Evolutionary conservation across 2,888 invertebrate species (phyloP), one percentile per base, ranked within the genome.

Genomic region (Colostygia pectinataria): DNA sequence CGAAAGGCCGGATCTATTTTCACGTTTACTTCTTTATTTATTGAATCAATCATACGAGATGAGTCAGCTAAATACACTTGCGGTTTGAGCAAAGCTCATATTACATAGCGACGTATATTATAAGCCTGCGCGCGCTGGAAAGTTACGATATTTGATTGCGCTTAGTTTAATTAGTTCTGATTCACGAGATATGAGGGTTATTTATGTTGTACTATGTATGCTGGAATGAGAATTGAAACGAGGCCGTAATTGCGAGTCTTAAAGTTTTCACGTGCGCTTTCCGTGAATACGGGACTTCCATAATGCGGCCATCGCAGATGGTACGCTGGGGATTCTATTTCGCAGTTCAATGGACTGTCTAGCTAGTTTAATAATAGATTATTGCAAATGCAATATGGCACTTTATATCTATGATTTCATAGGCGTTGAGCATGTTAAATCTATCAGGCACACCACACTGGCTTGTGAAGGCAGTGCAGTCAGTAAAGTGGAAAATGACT

Each of bases 121-220:
- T 37, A 31, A 42, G 23, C 28, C 31, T 34, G 43, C 42, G 46
- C 47, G 23, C 50, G 40, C 39, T 46, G 55, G 48, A 53, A 61
- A 59, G 55, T 58, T 59, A 52, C 43, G 24, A 50, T 57, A 61
- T 66, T 68, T 62, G 61, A 66, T 63, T 66, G 65, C 60, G 61
- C 59, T 64, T 61, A 53, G 59, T 57, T 55, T 56, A 65, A 68
- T 66, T 57, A 59, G 53, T 61, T 59, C 41, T 54, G 48, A 58
- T 57, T 56, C 47, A 56, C 14, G 42, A 46, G 52, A 52, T 52
- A 52, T 33, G 46, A 42, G 31, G 9, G 29, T 46, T 46, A 52
- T 46, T 51, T 39, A 43, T 46, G 42, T 42, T 42, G 42, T 40
- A 32, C 40, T 34, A 42, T 42, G 33, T 41, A 28, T 32, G 45